Conservation (phyloP, 2,797 vertebrate species). For the Heliangelus exortis region DNA sequence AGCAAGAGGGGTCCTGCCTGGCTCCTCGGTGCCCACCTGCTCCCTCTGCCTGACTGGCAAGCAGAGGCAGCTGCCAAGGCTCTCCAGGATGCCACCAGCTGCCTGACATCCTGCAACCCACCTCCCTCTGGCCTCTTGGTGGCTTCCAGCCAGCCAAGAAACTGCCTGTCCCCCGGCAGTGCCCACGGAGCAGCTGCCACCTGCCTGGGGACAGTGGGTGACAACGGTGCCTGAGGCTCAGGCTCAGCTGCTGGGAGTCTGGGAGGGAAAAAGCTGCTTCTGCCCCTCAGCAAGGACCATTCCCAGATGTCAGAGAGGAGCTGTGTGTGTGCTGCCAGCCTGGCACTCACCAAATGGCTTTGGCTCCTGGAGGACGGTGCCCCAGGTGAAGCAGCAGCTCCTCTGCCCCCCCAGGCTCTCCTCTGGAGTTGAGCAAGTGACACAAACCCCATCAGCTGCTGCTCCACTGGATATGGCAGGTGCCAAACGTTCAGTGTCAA, state of each 20-base stretch:
- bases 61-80: background rate
- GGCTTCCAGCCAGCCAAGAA: background rate
- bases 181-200: background rate
- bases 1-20: accelerated
- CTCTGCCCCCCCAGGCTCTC: background rate
- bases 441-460: background rate
- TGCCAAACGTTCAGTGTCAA: background rate
- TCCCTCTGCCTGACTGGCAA: accelerated
- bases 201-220: background rate
- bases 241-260: background rate
- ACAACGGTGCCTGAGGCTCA: accelerated
- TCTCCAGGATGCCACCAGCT: background rate
- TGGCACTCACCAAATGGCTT: background rate
- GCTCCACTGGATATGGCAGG: background rate
- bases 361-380: background rate
- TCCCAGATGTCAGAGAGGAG: background rate
- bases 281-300: background rate
- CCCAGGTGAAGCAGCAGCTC: background rate
- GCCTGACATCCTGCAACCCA: background rate
- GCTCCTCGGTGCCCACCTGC: background rate
- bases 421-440: background rate
- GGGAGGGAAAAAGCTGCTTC: accelerated
- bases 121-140: background rate
- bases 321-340: background rate
- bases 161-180: accelerated